Base-by-base conservation (phyloP, 2,888 invertebrate genomes). In the Coremacera marginata region DNA sequence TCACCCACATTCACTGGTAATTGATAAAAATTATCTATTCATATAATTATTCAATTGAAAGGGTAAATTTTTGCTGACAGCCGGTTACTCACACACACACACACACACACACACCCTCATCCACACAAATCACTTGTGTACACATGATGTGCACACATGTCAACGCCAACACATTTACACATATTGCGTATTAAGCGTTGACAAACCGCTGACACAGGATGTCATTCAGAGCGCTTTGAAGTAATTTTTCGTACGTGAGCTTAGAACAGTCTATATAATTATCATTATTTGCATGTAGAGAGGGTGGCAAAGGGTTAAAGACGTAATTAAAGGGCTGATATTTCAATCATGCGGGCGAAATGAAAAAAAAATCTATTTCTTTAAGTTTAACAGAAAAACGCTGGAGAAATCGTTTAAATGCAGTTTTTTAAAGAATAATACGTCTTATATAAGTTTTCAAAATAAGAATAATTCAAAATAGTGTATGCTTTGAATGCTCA, bases 31-130 rank as follows among this genome's bases (percentile, higher is more conserved):
- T 62, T 73, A 75, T 62, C 68, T 60, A 78, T 74, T 78, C 71
- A 70, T 63, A 72, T 77, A 76, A 78, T 76, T 76, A 77, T 70
- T 74, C 76, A 78, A 77, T 74, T 78, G 76, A 71, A 78, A 68
- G 78, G 67, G 68, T 75, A 67, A 76, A 76, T 78, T 76, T 44
- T 8, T 44, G 44, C 44, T 44, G 49, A 25, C 3, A 27, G 34
- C 11, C 57, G 16, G 3, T 7, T 37, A 34, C 37, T 16, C 1
- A 14, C 44, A 60, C 37, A 49, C 19, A 44, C 14, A n/a, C 34
- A 60, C 60, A 37, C 19, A 22, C 51, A 25, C 22, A 14, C 34
- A 60, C 34, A 55, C 19, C 7, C 57, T 14, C 37, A 72, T 16
- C 27, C 11, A 60, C 3, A 37, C 5, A 31, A n/a, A 31, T 55